A percentile compares a stretch with the other conserved stretches of the same genome.
Evolutionary conservation across 2,797 vertebrate genomes (phyloP).

Genomic region (Brotula barbata): DNA sequence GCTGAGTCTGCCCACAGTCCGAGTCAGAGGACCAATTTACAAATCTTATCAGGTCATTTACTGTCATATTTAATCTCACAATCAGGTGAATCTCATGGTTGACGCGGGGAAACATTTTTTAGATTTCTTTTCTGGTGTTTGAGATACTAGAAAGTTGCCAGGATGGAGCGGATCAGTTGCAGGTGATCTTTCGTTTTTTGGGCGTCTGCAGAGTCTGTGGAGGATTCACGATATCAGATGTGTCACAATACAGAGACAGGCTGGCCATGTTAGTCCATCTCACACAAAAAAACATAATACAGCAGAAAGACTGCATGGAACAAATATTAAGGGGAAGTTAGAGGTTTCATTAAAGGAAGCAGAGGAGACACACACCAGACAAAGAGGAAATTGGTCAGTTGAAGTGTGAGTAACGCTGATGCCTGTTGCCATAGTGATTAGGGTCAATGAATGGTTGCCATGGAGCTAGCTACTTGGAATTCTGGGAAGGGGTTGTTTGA

Average conservation of each 20-base stretch:
- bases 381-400: constrained; percentile 73
- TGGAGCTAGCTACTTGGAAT: constrained; percentile 69
- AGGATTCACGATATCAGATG: too few relatives aligned
- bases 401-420: constrained; percentile 60
- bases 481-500: constrained; percentile 57
- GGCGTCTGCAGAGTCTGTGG: too few relatives aligned
- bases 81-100: too few relatives aligned
- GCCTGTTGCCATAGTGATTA: constrained; percentile 75
- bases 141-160: too few relatives aligned
- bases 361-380: constrained; percentile 54
- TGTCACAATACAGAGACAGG: too few relatives aligned
- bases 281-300: too few relatives aligned
- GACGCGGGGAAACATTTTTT: too few relatives aligned
- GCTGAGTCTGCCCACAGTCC: constrained; percentile 29
- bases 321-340: neutral
- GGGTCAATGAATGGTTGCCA: constrained; percentile 75
- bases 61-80: too few relatives aligned
- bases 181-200: too few relatives aligned
- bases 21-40: constrained; percentile 22
- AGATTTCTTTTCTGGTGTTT: too few relatives aligned
- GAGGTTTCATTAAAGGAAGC: constrained; percentile 22
- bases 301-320: neutral
- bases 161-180: too few relatives aligned
- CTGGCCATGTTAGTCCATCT: too few relatives aligned
- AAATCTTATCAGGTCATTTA: neutral